Evolutionary conservation across 35 echinoderm and acorn worm species (phyloP).

Genomic region (Anneissia japonica): DNA sequence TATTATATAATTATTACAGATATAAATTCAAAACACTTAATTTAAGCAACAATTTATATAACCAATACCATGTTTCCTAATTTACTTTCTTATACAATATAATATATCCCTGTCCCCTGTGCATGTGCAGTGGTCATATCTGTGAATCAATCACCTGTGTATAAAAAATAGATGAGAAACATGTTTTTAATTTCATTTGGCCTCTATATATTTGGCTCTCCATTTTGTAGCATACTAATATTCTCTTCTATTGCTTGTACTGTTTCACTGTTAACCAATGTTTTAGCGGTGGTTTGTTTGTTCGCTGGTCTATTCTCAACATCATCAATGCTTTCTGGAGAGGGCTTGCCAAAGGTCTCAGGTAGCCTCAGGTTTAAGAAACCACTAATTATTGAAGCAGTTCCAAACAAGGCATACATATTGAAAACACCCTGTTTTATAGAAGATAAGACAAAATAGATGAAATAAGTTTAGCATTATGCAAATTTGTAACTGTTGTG

Average conservation of each 20-base stretch:
- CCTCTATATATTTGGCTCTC: background rate
- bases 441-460: background rate
- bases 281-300: background rate
- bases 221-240: background rate
- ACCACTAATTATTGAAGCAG: background rate
- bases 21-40: too few relatives aligned
- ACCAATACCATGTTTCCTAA: too few relatives aligned
- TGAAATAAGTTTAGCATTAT: too few relatives aligned
- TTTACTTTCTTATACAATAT: too few relatives aligned
- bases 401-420: background rate
- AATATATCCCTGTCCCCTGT: too few relatives aligned
- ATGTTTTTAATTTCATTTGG: too few relatives aligned
- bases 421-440: background rate
- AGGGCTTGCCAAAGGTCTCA: background rate
- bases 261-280: background rate
- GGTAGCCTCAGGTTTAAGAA: background rate
- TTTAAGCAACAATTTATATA: too few relatives aligned
- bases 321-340: background rate
- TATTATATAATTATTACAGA: too few relatives aligned
- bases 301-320: background rate
- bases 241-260: background rate
- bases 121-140: too few relatives aligned
- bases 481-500: too few relatives aligned
- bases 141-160: too few relatives aligned
- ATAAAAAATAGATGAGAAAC: too few relatives aligned